A percentile compares a stretch with the other conserved stretches of the same genome.
Evolutionary conservation across 2,113 vertebrate genomes (phyloP).

Genomic region (Pomatostomus ruficeps): DNA sequence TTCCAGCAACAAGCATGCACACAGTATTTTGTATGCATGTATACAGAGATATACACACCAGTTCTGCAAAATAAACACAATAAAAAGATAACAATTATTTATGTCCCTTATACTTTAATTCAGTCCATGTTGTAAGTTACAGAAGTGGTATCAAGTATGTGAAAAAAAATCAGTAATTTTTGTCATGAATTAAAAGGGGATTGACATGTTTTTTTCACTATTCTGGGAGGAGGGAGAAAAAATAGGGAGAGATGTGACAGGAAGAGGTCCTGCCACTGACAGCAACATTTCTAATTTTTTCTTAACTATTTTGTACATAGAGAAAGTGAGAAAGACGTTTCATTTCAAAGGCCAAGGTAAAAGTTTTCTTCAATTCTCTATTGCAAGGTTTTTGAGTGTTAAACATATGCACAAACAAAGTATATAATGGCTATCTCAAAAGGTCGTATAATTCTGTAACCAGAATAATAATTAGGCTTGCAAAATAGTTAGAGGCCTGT

Average conservation of each 20-base stretch:
- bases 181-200: background rate
- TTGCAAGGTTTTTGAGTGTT: background rate
- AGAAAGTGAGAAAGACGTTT: background rate
- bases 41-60: background rate
- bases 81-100: background rate
- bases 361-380: background rate
- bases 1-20: background rate
- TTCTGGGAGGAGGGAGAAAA: accelerated
- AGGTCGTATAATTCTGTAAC: background rate
- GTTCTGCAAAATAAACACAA: background rate
- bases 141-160: background rate
- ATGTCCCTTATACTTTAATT: background rate
- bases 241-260: background rate
- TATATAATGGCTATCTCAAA: background rate
- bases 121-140: background rate
- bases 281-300: background rate
- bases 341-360: background rate
- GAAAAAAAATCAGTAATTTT: background rate
- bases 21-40: background rate
- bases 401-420: background rate
- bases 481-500: background rate
- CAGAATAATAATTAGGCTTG: background rate
- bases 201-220: background rate
- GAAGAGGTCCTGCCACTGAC: background rate
- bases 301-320: background rate